A percentile compares a stretch with the other conserved stretches of the same genome.
phyloP scores from a whole-genome alignment of 2,113 vertebrate species.

The Anarhynchus alexandrinus region DNA sequence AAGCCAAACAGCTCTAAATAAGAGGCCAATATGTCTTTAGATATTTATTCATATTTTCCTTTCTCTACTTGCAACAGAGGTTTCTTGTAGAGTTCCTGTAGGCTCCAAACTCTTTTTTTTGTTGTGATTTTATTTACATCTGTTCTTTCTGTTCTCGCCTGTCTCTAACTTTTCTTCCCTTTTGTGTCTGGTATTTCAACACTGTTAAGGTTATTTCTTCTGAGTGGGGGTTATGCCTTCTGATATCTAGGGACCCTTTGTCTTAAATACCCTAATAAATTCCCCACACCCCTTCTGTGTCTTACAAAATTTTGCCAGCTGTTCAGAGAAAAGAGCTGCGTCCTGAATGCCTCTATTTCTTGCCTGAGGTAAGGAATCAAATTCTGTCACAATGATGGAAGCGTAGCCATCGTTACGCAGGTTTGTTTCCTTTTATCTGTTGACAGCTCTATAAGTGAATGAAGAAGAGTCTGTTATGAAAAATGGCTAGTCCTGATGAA shows the following conservation, averaged over 20 bases:
- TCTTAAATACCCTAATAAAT: background rate
- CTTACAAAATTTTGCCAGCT: background rate
- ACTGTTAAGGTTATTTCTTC: background rate
- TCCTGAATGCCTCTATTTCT: background rate
- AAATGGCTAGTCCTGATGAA: background rate
- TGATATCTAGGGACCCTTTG: background rate
- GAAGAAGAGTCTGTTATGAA: background rate
- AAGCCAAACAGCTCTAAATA: background rate
- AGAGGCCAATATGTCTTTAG: background rate
- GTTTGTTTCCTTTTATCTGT: background rate
- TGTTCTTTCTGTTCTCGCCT: background rate
- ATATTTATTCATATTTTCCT: slow-evolving; percentile 8
- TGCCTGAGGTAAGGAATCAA: background rate
- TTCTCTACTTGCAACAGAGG: background rate
- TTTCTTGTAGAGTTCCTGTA: background rate
- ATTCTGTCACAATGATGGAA: background rate
- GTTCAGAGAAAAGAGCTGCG: background rate
- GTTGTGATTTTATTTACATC: background rate
- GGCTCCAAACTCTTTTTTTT: background rate
- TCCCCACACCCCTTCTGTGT: background rate
- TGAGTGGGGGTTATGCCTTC: background rate
- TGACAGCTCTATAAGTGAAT: background rate
- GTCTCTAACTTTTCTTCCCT: background rate
- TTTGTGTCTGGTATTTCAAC: background rate
- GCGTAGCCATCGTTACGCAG: background rate